Conservation (phyloP, 2,888 invertebrate genomes). For the Adelognathus sp. region DNA sequence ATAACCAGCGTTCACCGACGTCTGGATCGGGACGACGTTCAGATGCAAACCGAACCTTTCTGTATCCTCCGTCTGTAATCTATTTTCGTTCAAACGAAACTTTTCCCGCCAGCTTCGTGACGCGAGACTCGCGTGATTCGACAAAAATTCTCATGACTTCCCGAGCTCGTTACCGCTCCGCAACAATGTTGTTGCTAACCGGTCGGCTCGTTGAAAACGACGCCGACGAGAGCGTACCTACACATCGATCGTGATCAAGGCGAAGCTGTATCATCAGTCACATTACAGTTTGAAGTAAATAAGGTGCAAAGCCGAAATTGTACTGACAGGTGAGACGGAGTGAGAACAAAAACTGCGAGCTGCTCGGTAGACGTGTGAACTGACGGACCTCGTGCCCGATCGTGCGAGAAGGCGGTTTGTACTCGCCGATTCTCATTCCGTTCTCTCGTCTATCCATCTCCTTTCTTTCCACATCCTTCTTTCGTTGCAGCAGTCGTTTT, state of each 20-base stretch:
- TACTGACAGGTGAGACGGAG: constrained; percentile 26
- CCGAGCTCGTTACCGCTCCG: background rate
- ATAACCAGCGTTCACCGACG: constrained; percentile 47
- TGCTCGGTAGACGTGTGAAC: constrained; percentile 76
- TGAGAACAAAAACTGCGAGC: constrained; percentile 34
- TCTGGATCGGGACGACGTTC: constrained; percentile 13
- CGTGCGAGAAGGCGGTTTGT: constrained; percentile 70
- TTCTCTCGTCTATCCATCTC: constrained; percentile 26
- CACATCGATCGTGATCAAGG: background rate
- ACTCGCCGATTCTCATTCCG: constrained; percentile 49
- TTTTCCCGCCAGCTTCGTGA: background rate
- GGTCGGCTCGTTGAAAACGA: background rate
- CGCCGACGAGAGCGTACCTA: background rate
- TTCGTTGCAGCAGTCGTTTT: constrained; percentile 10
- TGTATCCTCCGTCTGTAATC: constrained; percentile 13
- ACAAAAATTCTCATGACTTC: constrained; percentile 18
- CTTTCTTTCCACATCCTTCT: constrained; percentile 9
- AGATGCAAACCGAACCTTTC: constrained; percentile 5
- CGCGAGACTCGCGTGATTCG: constrained; percentile 4
- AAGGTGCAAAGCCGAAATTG: constrained; percentile 25
- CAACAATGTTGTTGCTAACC: background rate
- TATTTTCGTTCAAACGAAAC: constrained; percentile 29
- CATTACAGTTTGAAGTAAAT: background rate
- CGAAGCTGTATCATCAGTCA: background rate
- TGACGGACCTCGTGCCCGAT: constrained; percentile 68